Evolutionary conservation across 92 coral and sea anemone species (phyloP), one percentile per base, ranked within the genome.

Genomic region (Nematostella vectensis): DNA sequence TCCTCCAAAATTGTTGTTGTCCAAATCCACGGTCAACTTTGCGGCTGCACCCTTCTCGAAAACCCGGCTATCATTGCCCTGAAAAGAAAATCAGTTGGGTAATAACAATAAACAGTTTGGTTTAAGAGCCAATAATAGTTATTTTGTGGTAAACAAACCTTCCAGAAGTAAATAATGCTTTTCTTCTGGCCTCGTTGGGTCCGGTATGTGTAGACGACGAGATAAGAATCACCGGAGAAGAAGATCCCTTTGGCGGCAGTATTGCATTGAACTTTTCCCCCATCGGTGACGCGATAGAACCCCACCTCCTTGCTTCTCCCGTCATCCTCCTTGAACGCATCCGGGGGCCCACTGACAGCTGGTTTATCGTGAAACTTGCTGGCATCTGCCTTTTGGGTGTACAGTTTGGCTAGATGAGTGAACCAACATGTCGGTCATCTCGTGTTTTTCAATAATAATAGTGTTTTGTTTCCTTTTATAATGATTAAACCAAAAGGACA

Each of bases 141-240:
- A n/a, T n/a, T n/a, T n/a, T n/a, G n/a, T n/a, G n/a, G n/a, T n/a
- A n/a, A n/a, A n/a, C n/a, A n/a, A n/a, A 23, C 36, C 29, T 33
- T 13, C 98, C 98, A 91, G 53, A 57, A 85, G 73, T 91, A 91
- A 60, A 91, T 71, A 36, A 85, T 70, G 29, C 50, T 47, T 11
- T 70, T 49, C 8, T 8, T 36, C n/a, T 39, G 22, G 8, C 39
- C 2, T 29, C 47, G 27, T 16, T 19, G 39, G 53, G 31, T 70
- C 55, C 63, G 38, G 61, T 84, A 86, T 11, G 69, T 48, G 49
- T 91, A 91, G 8, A 70, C 62, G 19, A 91, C 29, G 21, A 91
- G 67, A 49, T 85, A 91, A 38, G 79, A 54, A 61, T 91, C 98
- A 0, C 91, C 91, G 31, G 82, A 76, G 75, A 77, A 81, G 67